phyloP scores from a whole-genome alignment of 2,113 vertebrate species.

The Fregata magnificens region DNA sequence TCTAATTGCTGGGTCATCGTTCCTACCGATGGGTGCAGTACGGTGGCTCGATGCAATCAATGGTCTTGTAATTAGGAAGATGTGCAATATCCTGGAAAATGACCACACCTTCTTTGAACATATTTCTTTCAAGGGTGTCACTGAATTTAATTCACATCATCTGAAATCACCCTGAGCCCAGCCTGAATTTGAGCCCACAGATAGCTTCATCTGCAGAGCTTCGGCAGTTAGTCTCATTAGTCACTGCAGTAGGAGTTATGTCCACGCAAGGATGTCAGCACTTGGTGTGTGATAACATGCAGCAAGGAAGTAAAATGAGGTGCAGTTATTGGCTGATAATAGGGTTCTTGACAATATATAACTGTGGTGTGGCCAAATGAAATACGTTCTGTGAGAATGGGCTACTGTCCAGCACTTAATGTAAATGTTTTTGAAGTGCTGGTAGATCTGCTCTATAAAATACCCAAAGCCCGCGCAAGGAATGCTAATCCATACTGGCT shows the following conservation, averaged over 20 bases:
- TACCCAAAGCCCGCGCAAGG: neutral
- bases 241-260: neutral
- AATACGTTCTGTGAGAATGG: neutral
- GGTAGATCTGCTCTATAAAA: neutral
- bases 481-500: neutral
- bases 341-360: neutral
- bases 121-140: neutral
- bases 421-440: neutral
- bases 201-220: neutral
- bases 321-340: neutral
- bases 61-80: neutral
- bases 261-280: neutral
- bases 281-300: neutral
- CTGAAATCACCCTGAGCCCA: neutral
- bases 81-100: neutral
- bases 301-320: neutral
- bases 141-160: neutral
- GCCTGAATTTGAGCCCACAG: neutral
- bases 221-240: neutral
- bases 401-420: neutral
- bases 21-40: neutral
- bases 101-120: neutral
- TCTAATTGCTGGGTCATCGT: neutral
- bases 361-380: neutral
- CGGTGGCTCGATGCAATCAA: accelerated